phyloP scores from a whole-genome alignment of 2,888 invertebrate genomes.

The Pharmacophagus antenor region DNA sequence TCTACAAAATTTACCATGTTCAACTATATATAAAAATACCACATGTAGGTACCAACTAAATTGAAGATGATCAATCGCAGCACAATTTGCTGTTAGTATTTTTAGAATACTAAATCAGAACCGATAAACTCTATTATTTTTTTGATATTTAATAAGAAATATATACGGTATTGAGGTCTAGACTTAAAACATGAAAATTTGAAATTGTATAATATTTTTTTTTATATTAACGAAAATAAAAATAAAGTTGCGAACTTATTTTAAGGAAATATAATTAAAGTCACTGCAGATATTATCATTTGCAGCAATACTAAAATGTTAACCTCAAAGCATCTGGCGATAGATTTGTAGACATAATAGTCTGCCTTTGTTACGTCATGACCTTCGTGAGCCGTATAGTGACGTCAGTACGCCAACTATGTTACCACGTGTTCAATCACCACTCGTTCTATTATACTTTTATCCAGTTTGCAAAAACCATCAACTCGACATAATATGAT shows the following conservation, averaged over 20 bases:
- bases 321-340: constrained; percentile 59
- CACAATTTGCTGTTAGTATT: constrained; percentile 15
- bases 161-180: too few relatives aligned
- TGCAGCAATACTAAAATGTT: too few relatives aligned
- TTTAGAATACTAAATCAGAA: not conserved
- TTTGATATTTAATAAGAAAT: too few relatives aligned
- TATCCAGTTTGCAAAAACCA: constrained; percentile 15
- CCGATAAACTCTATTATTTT: too few relatives aligned
- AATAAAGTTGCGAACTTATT: not conserved
- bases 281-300: not conserved
- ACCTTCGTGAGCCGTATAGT: constrained; percentile 66
- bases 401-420: constrained; percentile 68
- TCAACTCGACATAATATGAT: not conserved
- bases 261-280: not conserved
- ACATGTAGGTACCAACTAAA: constrained; percentile 5
- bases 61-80: constrained; percentile 18
- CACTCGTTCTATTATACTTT: constrained; percentile 17
- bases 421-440: constrained; percentile 60
- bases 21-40: not conserved
- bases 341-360: constrained; percentile 67
- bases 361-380: constrained; percentile 66
- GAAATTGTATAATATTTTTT: not conserved
- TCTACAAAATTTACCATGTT: not conserved
- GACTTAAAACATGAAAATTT: not conserved
- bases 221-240: not conserved